phyloP scores from a whole-genome alignment of 2,888 invertebrate genomes.

The Ichneumoninae sp. region DNA sequence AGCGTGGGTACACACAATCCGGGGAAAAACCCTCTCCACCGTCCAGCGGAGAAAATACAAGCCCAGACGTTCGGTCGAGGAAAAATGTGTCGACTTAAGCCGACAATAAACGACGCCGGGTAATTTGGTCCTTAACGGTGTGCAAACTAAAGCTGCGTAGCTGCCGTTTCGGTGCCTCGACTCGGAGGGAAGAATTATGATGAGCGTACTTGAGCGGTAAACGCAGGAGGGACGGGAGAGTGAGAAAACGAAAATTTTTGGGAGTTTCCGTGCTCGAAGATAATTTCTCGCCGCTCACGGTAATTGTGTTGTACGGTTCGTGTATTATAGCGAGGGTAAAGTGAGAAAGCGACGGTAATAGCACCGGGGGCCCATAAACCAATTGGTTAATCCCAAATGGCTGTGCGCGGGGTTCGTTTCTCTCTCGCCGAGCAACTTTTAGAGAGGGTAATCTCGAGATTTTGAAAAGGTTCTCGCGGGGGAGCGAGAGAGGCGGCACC shows the following conservation, averaged over 20 bases:
- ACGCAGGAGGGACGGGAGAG: slow-evolving; percentile 21
- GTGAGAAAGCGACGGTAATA: slow-evolving; percentile 38
- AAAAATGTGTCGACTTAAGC: slow-evolving; percentile 48
- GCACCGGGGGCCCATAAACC: slow-evolving; percentile 55
- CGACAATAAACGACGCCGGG: slow-evolving; percentile 48
- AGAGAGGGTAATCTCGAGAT: slow-evolving; percentile 31
- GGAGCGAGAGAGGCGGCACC: slow-evolving; percentile 5
- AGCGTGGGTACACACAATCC: background rate
- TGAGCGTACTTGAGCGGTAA: slow-evolving; percentile 32
- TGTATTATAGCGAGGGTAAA: slow-evolving; percentile 2
- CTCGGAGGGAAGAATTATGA: slow-evolving; percentile 34
- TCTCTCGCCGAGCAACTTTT: slow-evolving; percentile 36
- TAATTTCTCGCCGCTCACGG: slow-evolving; percentile 11
- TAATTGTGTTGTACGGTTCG: slow-evolving; percentile 16
- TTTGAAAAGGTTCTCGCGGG: slow-evolving; percentile 17
- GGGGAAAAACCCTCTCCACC: slow-evolving; percentile 38
- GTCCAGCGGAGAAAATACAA: background rate
- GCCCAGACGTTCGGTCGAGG: slow-evolving; percentile 2
- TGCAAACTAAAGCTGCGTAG: background rate
- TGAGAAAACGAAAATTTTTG: slow-evolving; percentile 1
- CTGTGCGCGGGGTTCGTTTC: slow-evolving; percentile 11
- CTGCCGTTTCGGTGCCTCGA: background rate
- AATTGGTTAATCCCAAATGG: slow-evolving; percentile 65
- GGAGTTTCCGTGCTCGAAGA: slow-evolving; percentile 21
- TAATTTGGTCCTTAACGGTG: slow-evolving; percentile 25